Conservation (phyloP, 1,140 invertebrate species). For the Drosophila varians region DNA sequence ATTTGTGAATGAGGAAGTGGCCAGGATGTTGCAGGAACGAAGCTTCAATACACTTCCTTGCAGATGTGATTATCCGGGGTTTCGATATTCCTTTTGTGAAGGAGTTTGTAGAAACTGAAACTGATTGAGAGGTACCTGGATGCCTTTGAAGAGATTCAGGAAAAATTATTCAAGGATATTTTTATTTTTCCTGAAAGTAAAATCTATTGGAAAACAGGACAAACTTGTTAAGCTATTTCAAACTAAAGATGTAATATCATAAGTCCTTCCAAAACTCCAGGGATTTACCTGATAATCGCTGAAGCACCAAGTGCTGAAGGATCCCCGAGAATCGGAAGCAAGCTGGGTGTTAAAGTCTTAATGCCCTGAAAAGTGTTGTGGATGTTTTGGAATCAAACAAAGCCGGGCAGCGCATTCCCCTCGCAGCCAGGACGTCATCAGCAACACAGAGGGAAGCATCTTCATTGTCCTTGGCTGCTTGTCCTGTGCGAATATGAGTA, state of each 20-base stretch:
- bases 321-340: conserved; percentile 2
- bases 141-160: no score
- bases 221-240: no score
- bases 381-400: conserved; percentile 32
- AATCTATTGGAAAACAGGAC: no score
- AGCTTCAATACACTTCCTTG: conserved; percentile 34
- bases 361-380: conserved; percentile 22
- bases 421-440: no score
- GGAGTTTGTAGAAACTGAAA: no score
- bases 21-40: conserved; percentile 8
- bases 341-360: conserved; percentile 20
- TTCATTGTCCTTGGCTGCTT: conserved; percentile 64
- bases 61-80: not conserved
- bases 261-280: no score
- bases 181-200: no score
- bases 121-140: no score
- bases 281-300: not conserved
- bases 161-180: no score
- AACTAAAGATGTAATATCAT: no score
- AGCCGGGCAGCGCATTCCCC: conserved; percentile 30
- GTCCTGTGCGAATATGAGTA: conserved; percentile 14
- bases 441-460: conserved; percentile 66
- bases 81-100: no score
- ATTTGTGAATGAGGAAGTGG: conserved; percentile 22
- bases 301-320: not conserved